Conservation (phyloP, 2,113 vertebrate species). For the Thryonomys swinderianus region DNA sequence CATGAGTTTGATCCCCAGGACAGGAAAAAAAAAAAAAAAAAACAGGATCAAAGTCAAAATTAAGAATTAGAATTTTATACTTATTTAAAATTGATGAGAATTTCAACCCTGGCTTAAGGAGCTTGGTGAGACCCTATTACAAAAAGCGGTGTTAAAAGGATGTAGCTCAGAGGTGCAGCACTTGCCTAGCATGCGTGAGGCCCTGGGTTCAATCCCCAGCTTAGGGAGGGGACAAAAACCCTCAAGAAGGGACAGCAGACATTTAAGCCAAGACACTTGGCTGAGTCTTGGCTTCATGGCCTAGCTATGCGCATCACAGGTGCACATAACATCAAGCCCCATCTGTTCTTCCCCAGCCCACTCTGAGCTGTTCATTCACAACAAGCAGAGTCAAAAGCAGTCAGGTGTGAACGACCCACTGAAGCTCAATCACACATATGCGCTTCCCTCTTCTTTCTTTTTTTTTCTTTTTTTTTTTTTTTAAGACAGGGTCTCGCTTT, state of each 20-base stretch:
- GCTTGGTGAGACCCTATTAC: not conserved
- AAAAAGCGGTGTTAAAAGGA: not conserved
- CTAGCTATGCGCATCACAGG: not conserved
- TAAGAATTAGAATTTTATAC: not conserved
- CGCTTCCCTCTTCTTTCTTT: fast-evolving
- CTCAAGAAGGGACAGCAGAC: not conserved
- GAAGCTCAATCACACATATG: too few relatives aligned
- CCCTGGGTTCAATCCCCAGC: not conserved
- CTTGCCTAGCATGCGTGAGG: not conserved
- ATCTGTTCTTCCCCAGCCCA: fast-evolving
- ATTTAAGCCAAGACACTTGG: not conserved
- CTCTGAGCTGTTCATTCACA: not conserved
- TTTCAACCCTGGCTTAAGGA: not conserved
- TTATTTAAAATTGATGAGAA: not conserved
- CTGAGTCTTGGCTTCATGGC: not conserved
- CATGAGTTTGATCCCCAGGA: too few relatives aligned
- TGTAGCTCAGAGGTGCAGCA: not conserved
- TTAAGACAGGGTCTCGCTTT: too few relatives aligned
- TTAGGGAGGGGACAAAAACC: not conserved
- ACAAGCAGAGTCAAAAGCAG: not conserved
- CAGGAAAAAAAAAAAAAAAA: too few relatives aligned
- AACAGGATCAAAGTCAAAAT: not conserved
- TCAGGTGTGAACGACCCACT: not conserved
- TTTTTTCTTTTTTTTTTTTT: too few relatives aligned
- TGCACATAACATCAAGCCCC: not conserved